Conservation (phyloP, 2,888 invertebrate genomes). For the Xanthia icteritia region DNA sequence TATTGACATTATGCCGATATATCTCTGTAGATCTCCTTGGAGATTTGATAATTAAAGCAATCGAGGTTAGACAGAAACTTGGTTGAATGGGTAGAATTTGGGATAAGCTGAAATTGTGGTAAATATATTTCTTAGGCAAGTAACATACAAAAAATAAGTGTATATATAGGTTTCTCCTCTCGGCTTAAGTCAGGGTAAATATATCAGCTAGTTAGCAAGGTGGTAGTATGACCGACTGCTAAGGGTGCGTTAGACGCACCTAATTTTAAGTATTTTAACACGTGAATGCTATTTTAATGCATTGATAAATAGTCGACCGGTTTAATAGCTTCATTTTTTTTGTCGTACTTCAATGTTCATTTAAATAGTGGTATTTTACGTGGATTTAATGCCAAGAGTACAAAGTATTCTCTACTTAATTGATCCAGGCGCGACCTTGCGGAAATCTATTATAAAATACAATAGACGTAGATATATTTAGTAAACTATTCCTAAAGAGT, state of each 20-base stretch:
- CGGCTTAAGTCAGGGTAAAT: neutral
- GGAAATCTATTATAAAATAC: too few relatives aligned
- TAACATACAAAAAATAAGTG: neutral
- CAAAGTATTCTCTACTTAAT: neutral
- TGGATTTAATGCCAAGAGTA: neutral
- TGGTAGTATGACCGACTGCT: neutral
- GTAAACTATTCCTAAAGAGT: too few relatives aligned
- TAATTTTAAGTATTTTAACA: neutral
- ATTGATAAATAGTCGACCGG: neutral
- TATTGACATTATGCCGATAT: constrained; percentile 31
- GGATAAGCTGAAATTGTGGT: neutral
- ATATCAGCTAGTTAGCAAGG: neutral
- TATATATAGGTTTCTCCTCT: neutral
- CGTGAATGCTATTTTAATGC: neutral
- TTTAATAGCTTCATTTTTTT: neutral
- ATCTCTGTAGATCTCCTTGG: constrained; percentile 1
- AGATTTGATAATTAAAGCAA: constrained; percentile 24
- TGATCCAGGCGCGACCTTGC: too few relatives aligned
- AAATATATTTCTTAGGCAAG: neutral
- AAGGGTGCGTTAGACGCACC: neutral
- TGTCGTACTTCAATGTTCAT: neutral
- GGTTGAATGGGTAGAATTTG: neutral
- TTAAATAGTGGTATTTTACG: neutral
- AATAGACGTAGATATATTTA: too few relatives aligned
- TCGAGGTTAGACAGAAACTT: neutral